Evolutionary conservation across 2,113 vertebrate genomes (phyloP).

Genomic region (Manacus vitellinus): DNA sequence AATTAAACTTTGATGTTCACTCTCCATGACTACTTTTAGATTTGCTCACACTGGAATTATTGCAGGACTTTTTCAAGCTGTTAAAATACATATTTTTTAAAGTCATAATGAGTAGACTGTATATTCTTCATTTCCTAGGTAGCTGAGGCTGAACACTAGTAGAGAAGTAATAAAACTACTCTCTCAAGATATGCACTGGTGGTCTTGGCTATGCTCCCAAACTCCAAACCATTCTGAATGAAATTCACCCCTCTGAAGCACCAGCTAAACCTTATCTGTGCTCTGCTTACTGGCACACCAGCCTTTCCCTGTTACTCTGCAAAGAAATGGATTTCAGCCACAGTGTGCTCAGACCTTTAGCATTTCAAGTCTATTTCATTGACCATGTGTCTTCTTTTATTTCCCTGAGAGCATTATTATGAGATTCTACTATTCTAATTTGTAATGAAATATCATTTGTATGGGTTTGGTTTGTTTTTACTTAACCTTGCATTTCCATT

Average conservation of each 20-base stretch:
- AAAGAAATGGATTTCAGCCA: background rate
- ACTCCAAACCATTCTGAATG: background rate
- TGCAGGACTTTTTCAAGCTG: background rate
- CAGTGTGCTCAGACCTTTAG: background rate
- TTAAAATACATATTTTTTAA: background rate
- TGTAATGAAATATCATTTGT: background rate
- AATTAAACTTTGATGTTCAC: background rate
- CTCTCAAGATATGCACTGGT: background rate
- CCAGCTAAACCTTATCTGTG: background rate
- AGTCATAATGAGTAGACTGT: background rate
- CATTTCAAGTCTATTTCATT: constrained; percentile 24
- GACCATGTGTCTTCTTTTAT: background rate
- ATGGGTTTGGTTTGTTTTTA: background rate
- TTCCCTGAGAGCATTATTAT: constrained; percentile 24
- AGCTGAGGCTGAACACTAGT: background rate
- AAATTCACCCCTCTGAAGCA: background rate
- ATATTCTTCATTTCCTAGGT: background rate
- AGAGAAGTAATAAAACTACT: background rate
- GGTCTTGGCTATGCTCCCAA: background rate
- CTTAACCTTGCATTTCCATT: constrained; percentile 14
- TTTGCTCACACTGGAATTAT: background rate
- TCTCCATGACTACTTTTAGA: background rate
- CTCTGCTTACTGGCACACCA: background rate
- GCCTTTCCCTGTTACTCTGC: background rate
- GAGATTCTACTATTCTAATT: background rate